phyloP scores from a whole-genome alignment of 2,888 invertebrate species.

The Melipona bicolor region DNA sequence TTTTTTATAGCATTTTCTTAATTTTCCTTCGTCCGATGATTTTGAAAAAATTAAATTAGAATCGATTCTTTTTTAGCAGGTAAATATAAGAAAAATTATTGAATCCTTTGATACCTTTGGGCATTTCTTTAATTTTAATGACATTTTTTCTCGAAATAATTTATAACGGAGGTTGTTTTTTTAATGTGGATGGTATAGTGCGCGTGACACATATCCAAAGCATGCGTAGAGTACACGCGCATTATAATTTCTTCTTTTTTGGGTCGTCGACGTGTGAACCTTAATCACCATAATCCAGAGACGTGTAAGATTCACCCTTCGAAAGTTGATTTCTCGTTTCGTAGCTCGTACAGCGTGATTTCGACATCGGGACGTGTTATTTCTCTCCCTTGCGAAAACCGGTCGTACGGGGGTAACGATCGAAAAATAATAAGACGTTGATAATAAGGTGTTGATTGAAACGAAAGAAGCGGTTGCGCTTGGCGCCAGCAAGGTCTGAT shows the following conservation, averaged over 20 bases:
- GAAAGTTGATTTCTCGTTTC: conserved; percentile 23
- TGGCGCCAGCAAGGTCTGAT: background rate
- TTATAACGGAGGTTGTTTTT: background rate
- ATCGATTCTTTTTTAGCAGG: background rate
- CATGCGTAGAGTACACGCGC: background rate
- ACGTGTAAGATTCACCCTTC: background rate
- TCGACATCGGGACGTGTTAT: conserved; percentile 11
- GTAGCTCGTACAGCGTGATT: conserved; percentile 7
- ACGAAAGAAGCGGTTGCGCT: conserved; percentile 19
- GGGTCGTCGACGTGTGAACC: background rate
- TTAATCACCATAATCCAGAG: conserved; percentile 3
- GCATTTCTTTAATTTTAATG: background rate
- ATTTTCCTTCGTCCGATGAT: no score
- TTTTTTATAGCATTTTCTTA: no score
- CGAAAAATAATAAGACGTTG: conserved; percentile 43
- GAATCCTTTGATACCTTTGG: background rate
- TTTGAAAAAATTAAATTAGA: no score
- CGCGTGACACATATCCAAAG: background rate
- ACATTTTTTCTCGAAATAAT: background rate
- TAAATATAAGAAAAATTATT: background rate
- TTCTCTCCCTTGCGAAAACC: conserved; percentile 15
- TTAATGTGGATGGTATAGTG: background rate
- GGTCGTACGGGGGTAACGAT: conserved; percentile 33
- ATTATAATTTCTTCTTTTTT: background rate
- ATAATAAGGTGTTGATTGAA: conserved; percentile 21